Evolutionary conservation across 2,797 vertebrate species (phyloP).

Genomic region (Pangasius krempfi): DNA sequence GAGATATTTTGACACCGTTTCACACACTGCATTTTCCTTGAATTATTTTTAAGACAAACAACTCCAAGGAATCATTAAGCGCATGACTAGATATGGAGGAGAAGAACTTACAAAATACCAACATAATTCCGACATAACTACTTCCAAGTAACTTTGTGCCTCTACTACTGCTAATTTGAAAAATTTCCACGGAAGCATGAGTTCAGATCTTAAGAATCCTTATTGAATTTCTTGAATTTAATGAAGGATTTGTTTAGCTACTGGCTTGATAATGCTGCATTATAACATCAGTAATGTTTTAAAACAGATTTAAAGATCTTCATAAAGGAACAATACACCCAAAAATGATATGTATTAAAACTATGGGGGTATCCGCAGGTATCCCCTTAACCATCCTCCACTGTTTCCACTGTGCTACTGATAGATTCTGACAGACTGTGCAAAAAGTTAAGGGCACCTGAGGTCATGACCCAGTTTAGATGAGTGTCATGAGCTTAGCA

Average conservation of each 20-base stretch:
- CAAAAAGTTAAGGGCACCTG: slow-evolving; percentile 2
- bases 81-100: neutral
- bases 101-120: neutral
- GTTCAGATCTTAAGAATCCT: slow-evolving; percentile 7
- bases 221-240: neutral
- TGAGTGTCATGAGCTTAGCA: slow-evolving; percentile 60
- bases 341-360: neutral
- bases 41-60: neutral
- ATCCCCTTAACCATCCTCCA: neutral
- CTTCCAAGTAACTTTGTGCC: slow-evolving; percentile 23
- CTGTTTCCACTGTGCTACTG: neutral
- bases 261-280: neutral
- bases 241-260: neutral
- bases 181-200: neutral
- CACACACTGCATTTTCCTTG: neutral
- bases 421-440: slow-evolving; percentile 18
- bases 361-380: neutral
- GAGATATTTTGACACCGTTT: neutral
- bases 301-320: neutral
- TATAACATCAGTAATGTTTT: neutral
- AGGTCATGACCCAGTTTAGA: slow-evolving; percentile 42
- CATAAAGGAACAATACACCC: neutral
- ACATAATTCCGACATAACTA: slow-evolving; percentile 1
- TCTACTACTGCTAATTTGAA: neutral
- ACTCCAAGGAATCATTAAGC: neutral